Base-by-base conservation (phyloP, 2,113 vertebrate genomes). In the Dicrurus megarhynchus region DNA sequence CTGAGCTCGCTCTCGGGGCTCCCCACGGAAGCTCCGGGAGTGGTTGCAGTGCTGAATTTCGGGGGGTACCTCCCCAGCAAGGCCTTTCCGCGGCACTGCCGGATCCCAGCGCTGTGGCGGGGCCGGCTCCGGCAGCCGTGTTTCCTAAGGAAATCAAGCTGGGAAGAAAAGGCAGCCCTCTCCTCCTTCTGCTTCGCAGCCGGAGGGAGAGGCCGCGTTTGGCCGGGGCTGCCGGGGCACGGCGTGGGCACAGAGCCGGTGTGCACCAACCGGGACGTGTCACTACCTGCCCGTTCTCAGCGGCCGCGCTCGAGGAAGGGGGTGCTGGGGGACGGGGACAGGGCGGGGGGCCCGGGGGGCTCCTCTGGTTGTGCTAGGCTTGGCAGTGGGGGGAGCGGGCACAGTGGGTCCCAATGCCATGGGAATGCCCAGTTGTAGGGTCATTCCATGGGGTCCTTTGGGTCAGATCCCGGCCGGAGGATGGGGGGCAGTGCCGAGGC, bases 21-120 rank as follows among this genome's bases (percentile, higher is more conserved):
- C 30, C 16, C 14, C 2, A 0, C 0, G 8, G 49, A 30, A 37
- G 24, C 24, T 56, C 5, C 7, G 35, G 44, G 19, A 13, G 5
- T 0, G 12, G 3, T 3, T 4, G 49, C 2, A 2, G 7, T 4
- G 87, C 32, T 1, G 13, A 16, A 14, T 55, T 74, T 7, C 30
- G 76, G 70, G 70, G 50, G 52, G 8, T 10, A 1, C 9, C 35
- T 33, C 61, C 67, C 55, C 26, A 10, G n/a, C 55, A 1, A 15
- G 84, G 83, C 79, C 27, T 69, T 71, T 33, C 24, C 3, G 4
- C 49, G 1, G 12, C 1, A 0, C 19, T 3, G 46, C 44, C 11
- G n/a, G 73, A 13, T 33, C 61, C 50, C 55, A 5, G 79, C 30
- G 47, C 2, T 7, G 3, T 20, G 91, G 52, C 11, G 30, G 46